phyloP scores from a whole-genome alignment of 2,797 vertebrate species.

The Otolemur crassicaudatus region DNA sequence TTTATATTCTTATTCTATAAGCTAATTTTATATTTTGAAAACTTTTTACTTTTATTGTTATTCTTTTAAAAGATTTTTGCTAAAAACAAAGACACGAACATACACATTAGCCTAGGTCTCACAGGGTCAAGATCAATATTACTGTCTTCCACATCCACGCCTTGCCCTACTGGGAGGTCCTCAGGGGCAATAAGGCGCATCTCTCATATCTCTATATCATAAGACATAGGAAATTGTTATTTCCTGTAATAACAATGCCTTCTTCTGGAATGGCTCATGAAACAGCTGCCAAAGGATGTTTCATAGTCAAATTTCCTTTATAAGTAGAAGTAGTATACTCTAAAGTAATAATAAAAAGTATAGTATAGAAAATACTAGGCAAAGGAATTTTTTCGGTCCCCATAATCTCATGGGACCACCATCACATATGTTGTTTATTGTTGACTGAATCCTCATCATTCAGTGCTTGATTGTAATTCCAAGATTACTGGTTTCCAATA shows the following conservation, averaged over 20 bases:
- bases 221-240: background rate
- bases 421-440: background rate
- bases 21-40: background rate
- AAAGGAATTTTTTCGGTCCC: background rate
- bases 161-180: background rate
- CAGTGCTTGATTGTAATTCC: background rate
- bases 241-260: background rate
- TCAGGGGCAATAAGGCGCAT: background rate
- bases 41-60: background rate
- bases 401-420: background rate
- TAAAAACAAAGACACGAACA: background rate
- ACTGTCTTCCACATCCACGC: background rate
- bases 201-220: background rate
- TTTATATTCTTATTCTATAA: background rate
- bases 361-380: background rate
- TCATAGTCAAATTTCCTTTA: background rate
- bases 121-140: background rate
- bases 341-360: background rate
- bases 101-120: background rate
- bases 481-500: background rate
- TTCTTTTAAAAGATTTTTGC: background rate
- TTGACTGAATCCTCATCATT: background rate
- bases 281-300: background rate
- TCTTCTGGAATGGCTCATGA: background rate
- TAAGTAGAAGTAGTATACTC: background rate